Evolutionary conservation across 2,113 vertebrate species (phyloP), one percentile per base, ranked within the genome.

Genomic region (Manacus vitellinus): DNA sequence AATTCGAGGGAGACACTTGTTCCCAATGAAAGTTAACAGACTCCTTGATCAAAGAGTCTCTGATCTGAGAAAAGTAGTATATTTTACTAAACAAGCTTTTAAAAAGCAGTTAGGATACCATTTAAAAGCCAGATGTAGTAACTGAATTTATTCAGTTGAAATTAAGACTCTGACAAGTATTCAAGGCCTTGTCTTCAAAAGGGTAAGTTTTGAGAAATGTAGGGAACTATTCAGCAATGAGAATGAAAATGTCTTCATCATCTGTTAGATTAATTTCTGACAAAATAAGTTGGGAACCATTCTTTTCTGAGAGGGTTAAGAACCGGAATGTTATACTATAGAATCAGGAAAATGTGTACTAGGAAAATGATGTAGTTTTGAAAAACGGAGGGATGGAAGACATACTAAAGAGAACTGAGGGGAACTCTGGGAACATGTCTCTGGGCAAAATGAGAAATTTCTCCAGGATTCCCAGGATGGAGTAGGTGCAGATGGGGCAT

Each of bases 341-440:
- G 83, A 83, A 70, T 28, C 8, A 72, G 41, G 14, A 22, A 49
- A 31, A 10, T 41, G 12, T 12, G 4, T 65, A 12, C 20, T 41
- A 51, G 47, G 44, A 79, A 66, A 83, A 76, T 47, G 9, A 56
- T 19, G 21, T 68, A 19, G 23, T 47, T 74, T 37, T 87, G 30
- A 71, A 49, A 82, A 92, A 43, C 0, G 0, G 7, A n/a, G 21
- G 49, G 35, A n/a, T 44, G 70, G 37, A n/a, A 14, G 46, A 31
- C 0, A 4, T 24, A 10, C 24, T 49, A 6, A 58, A 37, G 51
- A 56, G 51, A 52, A 39, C 20, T 62, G 62, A 46, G 17, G 27
- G 11, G 5, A 66, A 20, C 43, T 66, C 35, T 83, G 31, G 3
- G 4, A 75, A n/a, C 0, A 0, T 43, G 37, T 56, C 16, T 83